Evolutionary conservation across 2,113 vertebrate genomes (phyloP), one percentile per base, ranked within the genome.

Genomic region (Cebus imitator): DNA sequence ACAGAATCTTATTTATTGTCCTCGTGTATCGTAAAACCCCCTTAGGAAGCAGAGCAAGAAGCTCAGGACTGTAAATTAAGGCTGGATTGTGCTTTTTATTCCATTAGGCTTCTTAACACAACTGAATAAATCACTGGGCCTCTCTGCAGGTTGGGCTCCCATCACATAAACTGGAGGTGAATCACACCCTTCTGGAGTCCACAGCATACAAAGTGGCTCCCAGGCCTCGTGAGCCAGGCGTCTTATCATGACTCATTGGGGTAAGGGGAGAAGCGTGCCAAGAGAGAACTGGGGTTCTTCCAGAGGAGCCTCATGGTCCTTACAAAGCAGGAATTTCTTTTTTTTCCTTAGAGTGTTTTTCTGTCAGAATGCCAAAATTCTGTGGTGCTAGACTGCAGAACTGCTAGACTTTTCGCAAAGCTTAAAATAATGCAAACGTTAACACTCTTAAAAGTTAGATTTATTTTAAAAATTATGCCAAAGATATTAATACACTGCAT

Each of bases 391-490:
- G 61, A 64, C 61, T 32, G 12, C 27, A 64, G 61, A 64, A 32
- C 27, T 32, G 61, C 61, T 21, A 23, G 86, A 79, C 70, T 64
- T 80, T 94, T 92, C 52, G 23, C 32, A 79, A 91, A 93, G 8
- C 58, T 58, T 85, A 64, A 85, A 64, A 45, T 94, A 82, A 94
- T 89, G 89, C 48, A 55, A n/a, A 78, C 50, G 55, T 91, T 97
- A 86, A 43, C 68, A 90, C 83, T 86, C 89, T 45, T 52, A 61
- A 50, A 78, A 85, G 23, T 82, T 82, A 90, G 64, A 27, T 78
- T 73, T 73, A 10, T 61, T 64, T 17, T 52, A 55, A 73, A 95
- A 90, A 68, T 21, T 43, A 18, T 57, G 8, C 37, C 80, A 57
- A 64, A 66, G 43, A 66, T 80, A 45, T 12, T 45, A 90, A 83